These are phyloP conservation scores for Chrysopa pallens DNA, from an alignment of 1,140 invertebrate genomes.

Conservation along the genomic window DNA sequence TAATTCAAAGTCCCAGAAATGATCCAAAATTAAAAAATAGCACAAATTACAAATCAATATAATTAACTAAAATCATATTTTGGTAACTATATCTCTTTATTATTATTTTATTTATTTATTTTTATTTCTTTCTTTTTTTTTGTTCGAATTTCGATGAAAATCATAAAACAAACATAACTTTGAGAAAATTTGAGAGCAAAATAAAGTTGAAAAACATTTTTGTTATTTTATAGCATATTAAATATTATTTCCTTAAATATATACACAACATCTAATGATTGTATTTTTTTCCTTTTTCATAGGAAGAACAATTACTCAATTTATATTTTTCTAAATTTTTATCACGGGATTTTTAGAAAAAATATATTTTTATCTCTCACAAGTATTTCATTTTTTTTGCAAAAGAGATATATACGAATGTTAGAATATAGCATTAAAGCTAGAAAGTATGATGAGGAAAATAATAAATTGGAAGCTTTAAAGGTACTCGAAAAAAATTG, in stretches of 20 bases:
- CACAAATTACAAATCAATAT: too few relatives aligned
- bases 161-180: neutral
- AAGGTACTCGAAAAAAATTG: too few relatives aligned
- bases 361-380: neutral
- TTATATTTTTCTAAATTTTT: neutral
- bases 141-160: neutral
- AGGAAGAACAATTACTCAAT: neutral
- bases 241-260: neutral
- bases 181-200: neutral
- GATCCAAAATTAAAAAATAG: too few relatives aligned
- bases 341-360: neutral
- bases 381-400: neutral
- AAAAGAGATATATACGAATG: neutral
- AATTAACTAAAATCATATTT: neutral
- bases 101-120: neutral
- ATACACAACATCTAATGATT: neutral
- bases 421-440: neutral
- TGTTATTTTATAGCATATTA: neutral
- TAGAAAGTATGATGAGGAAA: neutral
- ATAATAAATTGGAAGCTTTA: too few relatives aligned
- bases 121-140: neutral
- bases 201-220: neutral
- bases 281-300: neutral
- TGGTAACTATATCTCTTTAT: neutral
- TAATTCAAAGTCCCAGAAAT: too few relatives aligned